phyloP scores from a whole-genome alignment of 2,888 invertebrate species.

The Stratiomys singularior region DNA sequence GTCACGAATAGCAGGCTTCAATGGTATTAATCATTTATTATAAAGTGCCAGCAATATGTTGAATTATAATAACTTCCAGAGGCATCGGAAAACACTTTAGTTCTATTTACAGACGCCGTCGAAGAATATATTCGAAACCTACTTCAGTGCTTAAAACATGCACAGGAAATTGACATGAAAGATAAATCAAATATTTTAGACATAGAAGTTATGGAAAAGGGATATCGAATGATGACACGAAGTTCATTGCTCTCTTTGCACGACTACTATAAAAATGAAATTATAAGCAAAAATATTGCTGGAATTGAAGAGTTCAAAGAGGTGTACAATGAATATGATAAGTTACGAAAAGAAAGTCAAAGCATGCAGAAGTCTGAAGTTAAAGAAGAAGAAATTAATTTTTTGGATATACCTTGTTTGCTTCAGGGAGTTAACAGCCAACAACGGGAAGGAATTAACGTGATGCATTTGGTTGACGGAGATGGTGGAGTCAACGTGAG shows the following conservation, averaged over 20 bases:
- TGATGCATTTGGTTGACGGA: slow-evolving; percentile 35
- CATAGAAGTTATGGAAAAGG: slow-evolving; percentile 59
- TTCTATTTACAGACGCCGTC: slow-evolving; percentile 61
- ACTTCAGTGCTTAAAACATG: slow-evolving; percentile 56
- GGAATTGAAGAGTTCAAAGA: slow-evolving; percentile 63
- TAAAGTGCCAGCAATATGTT: background rate
- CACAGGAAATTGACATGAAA: slow-evolving; percentile 54
- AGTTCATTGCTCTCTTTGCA: slow-evolving; percentile 61
- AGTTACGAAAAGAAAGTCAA: slow-evolving; percentile 64
- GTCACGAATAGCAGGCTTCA: slow-evolving; percentile 62
- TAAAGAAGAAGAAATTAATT: slow-evolving; percentile 60
- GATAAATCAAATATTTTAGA: slow-evolving; percentile 56
- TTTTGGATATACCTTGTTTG: slow-evolving; percentile 58
- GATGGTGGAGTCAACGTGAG: background rate
- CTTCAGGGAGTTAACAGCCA: slow-evolving; percentile 38
- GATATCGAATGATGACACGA: slow-evolving; percentile 60
- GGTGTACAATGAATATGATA: slow-evolving; percentile 62
- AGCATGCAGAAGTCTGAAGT: slow-evolving; percentile 61
- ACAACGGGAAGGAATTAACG: slow-evolving; percentile 49
- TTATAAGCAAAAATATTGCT: slow-evolving; percentile 60
- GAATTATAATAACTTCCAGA: slow-evolving; percentile 54
- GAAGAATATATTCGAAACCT: slow-evolving; percentile 62
- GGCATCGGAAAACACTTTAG: slow-evolving; percentile 60
- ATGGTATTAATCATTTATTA: slow-evolving; percentile 44
- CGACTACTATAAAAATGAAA: slow-evolving; percentile 63